Evolutionary conservation across 2,113 vertebrate genomes (phyloP).

Genomic region (Pomatorhinus ruficollis): DNA sequence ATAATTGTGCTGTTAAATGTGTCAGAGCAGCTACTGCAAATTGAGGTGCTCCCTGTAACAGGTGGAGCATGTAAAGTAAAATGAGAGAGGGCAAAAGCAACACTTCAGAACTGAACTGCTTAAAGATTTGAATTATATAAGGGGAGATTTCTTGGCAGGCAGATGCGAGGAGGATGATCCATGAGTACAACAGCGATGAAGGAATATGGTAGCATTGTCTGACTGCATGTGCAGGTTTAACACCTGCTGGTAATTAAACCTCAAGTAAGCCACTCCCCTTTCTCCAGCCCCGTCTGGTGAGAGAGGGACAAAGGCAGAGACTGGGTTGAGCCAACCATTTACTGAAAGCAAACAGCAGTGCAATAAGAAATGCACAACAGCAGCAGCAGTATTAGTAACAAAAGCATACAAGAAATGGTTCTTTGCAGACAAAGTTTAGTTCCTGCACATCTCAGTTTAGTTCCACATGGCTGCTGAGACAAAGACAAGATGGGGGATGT

Average conservation of each 20-base stretch:
- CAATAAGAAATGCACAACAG: not conserved
- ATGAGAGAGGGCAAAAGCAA: not conserved
- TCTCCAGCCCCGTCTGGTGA: not conserved
- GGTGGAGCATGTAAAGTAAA: not conserved
- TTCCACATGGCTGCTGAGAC: not conserved
- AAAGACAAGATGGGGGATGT: fast-evolving
- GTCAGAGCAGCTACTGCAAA: slow-evolving; percentile 53
- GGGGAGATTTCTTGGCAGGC: not conserved
- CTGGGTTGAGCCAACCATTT: not conserved
- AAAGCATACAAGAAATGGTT: not conserved
- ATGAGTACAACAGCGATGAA: not conserved
- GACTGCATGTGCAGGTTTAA: not conserved
- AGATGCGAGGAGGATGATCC: not conserved
- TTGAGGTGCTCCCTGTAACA: slow-evolving; percentile 27
- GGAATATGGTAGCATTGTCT: not conserved
- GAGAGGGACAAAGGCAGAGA: not conserved
- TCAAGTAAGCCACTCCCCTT: not conserved
- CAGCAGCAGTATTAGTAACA: not conserved
- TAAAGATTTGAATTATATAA: not conserved
- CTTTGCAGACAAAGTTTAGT: no score
- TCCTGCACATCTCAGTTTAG: not conserved
- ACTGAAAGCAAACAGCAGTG: not conserved
- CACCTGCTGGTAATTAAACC: not conserved
- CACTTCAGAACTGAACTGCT: not conserved
- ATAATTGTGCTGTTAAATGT: slow-evolving; percentile 63